Evolutionary conservation across 2,888 invertebrate genomes (phyloP).

Genomic region (Drosophila paucipuncta): DNA sequence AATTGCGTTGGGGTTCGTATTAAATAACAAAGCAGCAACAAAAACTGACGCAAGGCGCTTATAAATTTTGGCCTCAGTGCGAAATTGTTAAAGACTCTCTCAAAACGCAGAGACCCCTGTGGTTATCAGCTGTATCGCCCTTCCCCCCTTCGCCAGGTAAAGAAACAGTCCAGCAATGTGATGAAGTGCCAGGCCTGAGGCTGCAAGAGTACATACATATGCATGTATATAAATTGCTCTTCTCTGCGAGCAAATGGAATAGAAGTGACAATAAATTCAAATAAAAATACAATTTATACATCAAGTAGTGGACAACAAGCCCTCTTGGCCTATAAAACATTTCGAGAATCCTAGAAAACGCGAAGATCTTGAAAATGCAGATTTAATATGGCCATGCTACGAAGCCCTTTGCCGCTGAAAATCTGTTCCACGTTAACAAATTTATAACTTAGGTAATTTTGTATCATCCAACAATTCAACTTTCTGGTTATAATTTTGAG

Average conservation of each 20-base stretch:
- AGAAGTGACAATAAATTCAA: slow-evolving; percentile 59
- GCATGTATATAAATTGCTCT: slow-evolving; percentile 42
- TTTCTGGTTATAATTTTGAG: not conserved
- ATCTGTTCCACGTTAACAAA: not conserved
- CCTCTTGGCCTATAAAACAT: not conserved
- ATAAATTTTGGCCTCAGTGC: slow-evolving; percentile 67
- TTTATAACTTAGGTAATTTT: not conserved
- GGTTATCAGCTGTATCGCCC: slow-evolving; percentile 23
- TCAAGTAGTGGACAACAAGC: slow-evolving; percentile 6
- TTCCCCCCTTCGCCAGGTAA: slow-evolving; percentile 24
- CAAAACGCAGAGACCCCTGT: slow-evolving; percentile 5
- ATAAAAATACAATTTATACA: slow-evolving; percentile 53
- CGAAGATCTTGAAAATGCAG: not conserved
- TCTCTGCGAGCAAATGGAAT: slow-evolving; percentile 48
- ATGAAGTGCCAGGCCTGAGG: slow-evolving; percentile 45
- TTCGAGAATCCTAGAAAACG: not conserved
- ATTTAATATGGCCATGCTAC: not conserved
- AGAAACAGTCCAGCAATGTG: slow-evolving; percentile 35
- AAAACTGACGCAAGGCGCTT: slow-evolving; percentile 70
- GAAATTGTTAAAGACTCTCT: slow-evolving; percentile 48
- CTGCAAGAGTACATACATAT: slow-evolving; percentile 1
- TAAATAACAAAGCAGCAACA: slow-evolving; percentile 68
- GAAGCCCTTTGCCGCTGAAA: too few relatives aligned
- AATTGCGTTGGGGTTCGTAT: slow-evolving; percentile 71
- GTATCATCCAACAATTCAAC: not conserved